A percentile compares a stretch with the other conserved stretches of the same genome.
These are phyloP conservation scores for Liasis olivaceus DNA, from an alignment of 2,797 vertebrate genomes.

Conservation along the genomic window DNA sequence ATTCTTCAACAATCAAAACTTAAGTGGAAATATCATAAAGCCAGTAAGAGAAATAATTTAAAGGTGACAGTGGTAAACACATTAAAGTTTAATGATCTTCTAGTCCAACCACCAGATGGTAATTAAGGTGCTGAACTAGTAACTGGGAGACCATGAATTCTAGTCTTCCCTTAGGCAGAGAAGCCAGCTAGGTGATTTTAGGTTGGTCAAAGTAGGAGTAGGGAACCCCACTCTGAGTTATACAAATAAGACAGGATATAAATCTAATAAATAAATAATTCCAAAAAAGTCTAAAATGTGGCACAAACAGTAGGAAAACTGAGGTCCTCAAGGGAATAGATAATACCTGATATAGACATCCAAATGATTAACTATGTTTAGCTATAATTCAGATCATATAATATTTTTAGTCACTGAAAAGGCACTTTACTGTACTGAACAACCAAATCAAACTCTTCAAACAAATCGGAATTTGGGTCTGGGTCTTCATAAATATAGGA, in stretches of 20 bases:
- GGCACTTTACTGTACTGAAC: slow-evolving; percentile 34
- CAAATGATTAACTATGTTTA: slow-evolving; percentile 52
- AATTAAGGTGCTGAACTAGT: background rate
- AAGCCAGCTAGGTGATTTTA: background rate
- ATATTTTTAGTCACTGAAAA: slow-evolving; percentile 50
- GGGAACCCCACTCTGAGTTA: background rate
- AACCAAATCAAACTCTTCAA: slow-evolving; percentile 41
- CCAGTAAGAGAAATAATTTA: background rate
- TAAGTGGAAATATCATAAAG: background rate
- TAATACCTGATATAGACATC: slow-evolving; percentile 57
- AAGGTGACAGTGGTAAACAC: background rate
- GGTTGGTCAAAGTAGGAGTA: background rate
- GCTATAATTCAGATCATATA: slow-evolving; percentile 51
- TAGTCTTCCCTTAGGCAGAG: background rate
- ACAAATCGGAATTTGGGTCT: slow-evolving; percentile 20
- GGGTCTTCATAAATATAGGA: slow-evolving; percentile 16
- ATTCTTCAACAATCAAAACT: background rate
- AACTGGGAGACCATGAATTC: background rate
- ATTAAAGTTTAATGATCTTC: background rate
- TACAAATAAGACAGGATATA: background rate
- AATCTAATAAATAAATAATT: background rate
- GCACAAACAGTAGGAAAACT: slow-evolving; percentile 44
- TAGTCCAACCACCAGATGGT: background rate
- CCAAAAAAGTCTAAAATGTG: background rate
- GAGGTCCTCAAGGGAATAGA: slow-evolving; percentile 33